Evolutionary conservation across 2,113 vertebrate species (phyloP).

Genomic region (Phaethornis superciliosus): DNA sequence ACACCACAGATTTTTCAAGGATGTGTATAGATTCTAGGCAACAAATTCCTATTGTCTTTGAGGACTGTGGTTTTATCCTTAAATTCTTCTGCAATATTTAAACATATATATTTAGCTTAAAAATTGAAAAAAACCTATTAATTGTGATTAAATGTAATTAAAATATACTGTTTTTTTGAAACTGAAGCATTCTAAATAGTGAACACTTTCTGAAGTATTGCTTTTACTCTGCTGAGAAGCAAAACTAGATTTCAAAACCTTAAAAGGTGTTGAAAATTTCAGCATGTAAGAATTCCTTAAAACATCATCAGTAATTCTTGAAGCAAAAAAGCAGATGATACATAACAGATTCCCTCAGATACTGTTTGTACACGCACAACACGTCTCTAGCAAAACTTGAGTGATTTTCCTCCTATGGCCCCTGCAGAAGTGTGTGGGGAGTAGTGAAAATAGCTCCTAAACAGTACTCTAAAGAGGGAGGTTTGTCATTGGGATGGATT

Average conservation of each 20-base stretch:
- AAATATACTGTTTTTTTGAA: background rate
- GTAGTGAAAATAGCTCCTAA: slow-evolving; percentile 22
- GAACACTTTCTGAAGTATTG: background rate
- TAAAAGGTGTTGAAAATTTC: background rate
- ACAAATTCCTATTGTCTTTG: background rate
- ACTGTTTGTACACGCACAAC: background rate
- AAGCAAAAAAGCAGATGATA: background rate
- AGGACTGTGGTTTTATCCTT: background rate
- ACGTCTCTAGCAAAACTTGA: background rate
- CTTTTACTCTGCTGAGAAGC: too few relatives aligned
- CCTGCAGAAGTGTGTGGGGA: background rate
- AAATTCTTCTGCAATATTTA: background rate
- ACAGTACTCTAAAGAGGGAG: background rate
- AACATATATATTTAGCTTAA: background rate
- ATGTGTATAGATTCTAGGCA: background rate
- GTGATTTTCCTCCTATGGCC: background rate
- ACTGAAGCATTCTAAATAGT: background rate
- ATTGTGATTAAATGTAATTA: background rate
- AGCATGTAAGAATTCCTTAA: background rate
- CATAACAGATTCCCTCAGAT: background rate
- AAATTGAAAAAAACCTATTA: background rate
- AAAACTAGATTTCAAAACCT: background rate
- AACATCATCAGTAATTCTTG: background rate
- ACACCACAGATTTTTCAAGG: background rate
- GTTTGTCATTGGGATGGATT: slow-evolving; percentile 49